phyloP scores from a whole-genome alignment of 2,113 vertebrate species.

The Myxocyprinus asiaticus region DNA sequence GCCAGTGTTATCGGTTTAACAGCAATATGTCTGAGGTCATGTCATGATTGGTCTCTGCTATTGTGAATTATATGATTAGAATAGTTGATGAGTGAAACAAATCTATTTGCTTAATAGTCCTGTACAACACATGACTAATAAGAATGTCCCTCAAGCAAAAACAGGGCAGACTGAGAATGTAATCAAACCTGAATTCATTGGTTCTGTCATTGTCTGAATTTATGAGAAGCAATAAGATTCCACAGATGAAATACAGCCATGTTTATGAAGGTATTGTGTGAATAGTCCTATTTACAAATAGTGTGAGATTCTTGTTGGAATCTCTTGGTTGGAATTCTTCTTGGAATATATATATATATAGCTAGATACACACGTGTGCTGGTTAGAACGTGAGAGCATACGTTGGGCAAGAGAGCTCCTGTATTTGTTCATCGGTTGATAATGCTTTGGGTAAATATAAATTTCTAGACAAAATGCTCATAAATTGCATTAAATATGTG shows the following conservation, averaged over 20 bases:
- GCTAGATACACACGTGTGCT: no score
- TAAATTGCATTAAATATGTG: no score
- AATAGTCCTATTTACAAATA: slow-evolving; percentile 11
- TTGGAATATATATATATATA: no score
- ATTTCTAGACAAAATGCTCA: no score
- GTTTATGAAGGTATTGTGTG: background rate
- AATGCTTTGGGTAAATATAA: no score
- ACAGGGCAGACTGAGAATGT: slow-evolving; percentile 41
- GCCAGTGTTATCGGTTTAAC: background rate
- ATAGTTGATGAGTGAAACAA: slow-evolving; percentile 11
- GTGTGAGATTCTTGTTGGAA: background rate
- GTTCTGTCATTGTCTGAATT: slow-evolving; percentile 35
- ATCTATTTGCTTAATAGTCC: slow-evolving; percentile 24
- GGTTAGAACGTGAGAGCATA: no score
- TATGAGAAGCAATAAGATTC: slow-evolving; percentile 4
- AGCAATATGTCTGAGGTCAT: background rate
- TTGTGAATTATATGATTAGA: background rate
- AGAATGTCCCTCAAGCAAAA: slow-evolving; percentile 41
- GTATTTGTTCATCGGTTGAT: no score
- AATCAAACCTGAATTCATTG: slow-evolving; percentile 40
- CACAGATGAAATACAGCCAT: slow-evolving; percentile 14
- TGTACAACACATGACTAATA: slow-evolving; percentile 12
- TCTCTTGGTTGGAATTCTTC: no score
- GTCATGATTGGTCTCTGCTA: background rate
- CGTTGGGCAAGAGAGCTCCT: no score